Conservation (phyloP, 2,888 invertebrate species). For the Drosophila formosana region DNA sequence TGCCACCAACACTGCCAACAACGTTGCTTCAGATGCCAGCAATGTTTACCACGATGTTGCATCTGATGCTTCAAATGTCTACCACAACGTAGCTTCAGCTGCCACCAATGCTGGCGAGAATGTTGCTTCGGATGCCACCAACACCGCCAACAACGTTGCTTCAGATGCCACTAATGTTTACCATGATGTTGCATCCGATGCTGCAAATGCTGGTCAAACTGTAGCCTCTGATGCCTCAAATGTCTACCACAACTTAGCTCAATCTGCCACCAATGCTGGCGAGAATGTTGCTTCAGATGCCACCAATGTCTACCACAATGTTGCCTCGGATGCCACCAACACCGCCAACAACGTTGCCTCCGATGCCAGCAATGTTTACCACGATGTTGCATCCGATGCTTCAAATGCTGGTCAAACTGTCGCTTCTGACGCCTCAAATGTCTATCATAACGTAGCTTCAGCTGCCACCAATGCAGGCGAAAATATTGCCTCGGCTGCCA, state of each 20-base stretch:
- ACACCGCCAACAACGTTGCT: neutral
- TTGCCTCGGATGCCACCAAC: neutral
- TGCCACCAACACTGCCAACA: slow-evolving; percentile 8
- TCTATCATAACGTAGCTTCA: neutral
- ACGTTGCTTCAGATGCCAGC: neutral
- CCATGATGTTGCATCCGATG: slow-evolving; percentile 14
- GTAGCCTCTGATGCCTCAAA: neutral
- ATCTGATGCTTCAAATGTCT: neutral
- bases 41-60: neutral
- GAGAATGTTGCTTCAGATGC: neutral
- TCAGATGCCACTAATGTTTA: slow-evolving; percentile 9
- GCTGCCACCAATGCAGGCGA: slow-evolving; percentile 4
- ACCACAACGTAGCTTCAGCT: neutral
- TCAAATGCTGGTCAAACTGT: slow-evolving; percentile 10
- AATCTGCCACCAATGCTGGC: neutral
- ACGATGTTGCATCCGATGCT: neutral
- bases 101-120: slow-evolving; percentile 2
- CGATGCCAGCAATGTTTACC: neutral
- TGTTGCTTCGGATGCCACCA: neutral
- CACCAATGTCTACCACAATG: slow-evolving; percentile 4
- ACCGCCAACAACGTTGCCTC: neutral
- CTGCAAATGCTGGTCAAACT: neutral
- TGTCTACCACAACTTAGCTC: neutral
- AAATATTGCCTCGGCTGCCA: neutral
- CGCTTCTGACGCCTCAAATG: neutral